Conservation (phyloP, 2,113 vertebrate genomes). For the Alectura lathami region DNA sequence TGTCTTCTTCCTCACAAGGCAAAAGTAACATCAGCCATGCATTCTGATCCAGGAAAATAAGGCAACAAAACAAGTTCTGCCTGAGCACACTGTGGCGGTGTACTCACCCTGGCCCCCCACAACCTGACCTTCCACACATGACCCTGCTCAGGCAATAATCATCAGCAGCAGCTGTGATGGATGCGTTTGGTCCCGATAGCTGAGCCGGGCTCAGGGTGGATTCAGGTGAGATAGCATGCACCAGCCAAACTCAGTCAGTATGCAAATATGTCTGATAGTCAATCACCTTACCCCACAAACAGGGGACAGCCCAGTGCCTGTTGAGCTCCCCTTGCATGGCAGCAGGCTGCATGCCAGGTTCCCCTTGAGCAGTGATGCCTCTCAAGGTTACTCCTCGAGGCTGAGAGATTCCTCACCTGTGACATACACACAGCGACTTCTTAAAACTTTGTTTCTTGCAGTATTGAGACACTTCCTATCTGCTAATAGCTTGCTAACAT, state of each 20-base stretch:
- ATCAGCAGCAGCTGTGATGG: neutral
- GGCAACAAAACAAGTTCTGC: neutral
- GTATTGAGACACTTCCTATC: too few relatives aligned
- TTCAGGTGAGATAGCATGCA: neutral
- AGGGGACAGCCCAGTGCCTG: neutral
- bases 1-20: neutral
- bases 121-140: neutral
- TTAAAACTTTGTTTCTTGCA: too few relatives aligned
- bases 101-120: neutral
- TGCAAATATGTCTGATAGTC: neutral
- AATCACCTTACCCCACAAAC: neutral
- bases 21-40: neutral
- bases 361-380: neutral
- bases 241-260: neutral
- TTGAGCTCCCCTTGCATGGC: neutral
- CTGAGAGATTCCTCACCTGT: neutral
- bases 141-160: neutral
- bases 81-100: neutral
- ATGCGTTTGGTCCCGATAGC: neutral
- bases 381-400: neutral
- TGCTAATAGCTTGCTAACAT: too few relatives aligned
- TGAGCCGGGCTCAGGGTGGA: neutral
- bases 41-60: neutral
- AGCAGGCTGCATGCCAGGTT: neutral
- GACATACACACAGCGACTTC: too few relatives aligned